Evolutionary conservation across 2,113 vertebrate genomes (phyloP).

Genomic region (Lichenostomus cassidix): DNA sequence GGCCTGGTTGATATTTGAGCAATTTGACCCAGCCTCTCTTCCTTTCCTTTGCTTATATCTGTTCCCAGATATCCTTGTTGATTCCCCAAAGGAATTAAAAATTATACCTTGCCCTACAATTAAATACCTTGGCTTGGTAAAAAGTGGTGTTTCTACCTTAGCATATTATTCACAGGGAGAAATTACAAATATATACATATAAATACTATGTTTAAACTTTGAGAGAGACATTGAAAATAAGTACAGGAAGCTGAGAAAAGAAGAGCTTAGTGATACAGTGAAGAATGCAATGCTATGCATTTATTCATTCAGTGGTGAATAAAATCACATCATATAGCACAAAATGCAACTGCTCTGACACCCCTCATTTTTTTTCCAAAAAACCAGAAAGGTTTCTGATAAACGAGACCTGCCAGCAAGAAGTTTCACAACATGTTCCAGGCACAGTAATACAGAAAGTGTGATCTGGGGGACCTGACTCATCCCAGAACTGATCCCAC

Average conservation of each 20-base stretch:
- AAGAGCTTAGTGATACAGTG: neutral
- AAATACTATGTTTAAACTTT: neutral
- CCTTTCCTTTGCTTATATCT: neutral
- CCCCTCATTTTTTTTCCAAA: neutral
- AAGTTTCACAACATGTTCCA: neutral
- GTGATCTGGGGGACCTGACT: conserved; percentile 7
- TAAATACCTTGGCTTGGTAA: neutral
- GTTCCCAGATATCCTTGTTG: neutral
- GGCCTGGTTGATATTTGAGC: neutral
- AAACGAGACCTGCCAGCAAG: conserved; percentile 4
- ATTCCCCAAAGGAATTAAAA: neutral
- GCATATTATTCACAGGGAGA: neutral
- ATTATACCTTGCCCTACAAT: neutral
- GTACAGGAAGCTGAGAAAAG: neutral
- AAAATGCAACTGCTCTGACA: neutral
- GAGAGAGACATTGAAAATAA: neutral
- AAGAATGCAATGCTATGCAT: neutral
- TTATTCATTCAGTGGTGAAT: neutral
- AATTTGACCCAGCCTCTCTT: neutral
- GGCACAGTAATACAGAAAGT: conserved; percentile 53
- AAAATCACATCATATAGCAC: neutral
- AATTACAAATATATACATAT: neutral
- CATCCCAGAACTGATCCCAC: conserved; percentile 40
- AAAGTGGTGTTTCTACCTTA: neutral
- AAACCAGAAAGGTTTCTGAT: conserved; percentile 41